Percentiles rank a stretch among this genome's conserved stretches.
These are phyloP conservation scores for Dasypus novemcinctus DNA, from an alignment of 2,113 vertebrate species.

Conservation along the genomic window DNA sequence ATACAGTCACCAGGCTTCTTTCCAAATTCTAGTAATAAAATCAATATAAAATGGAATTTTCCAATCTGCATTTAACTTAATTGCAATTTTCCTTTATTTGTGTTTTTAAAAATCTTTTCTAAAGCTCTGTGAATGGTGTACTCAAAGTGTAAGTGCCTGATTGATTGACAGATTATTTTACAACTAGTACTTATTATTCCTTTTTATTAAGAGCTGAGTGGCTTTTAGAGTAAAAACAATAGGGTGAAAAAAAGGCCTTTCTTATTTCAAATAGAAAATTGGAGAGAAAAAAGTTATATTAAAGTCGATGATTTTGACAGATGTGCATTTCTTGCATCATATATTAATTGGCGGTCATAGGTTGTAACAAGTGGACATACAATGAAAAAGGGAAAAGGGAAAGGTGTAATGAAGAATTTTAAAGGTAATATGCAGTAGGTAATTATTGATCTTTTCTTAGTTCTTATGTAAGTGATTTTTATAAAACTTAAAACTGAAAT, in stretches of 20 bases:
- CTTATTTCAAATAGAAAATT: constrained; percentile 85
- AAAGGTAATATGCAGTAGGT: constrained; percentile 49
- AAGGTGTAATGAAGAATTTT: constrained; percentile 68
- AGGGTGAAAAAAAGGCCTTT: constrained; percentile 82
- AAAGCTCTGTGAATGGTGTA: constrained; percentile 82
- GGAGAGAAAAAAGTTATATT: constrained; percentile 80
- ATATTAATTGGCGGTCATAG: constrained; percentile 70
- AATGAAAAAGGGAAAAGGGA: constrained; percentile 68
- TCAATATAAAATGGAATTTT: constrained; percentile 80
- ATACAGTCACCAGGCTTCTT: constrained; percentile 67
- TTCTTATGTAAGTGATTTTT: constrained; percentile 68
- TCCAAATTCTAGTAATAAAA: constrained; percentile 82
- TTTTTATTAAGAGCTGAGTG: constrained; percentile 85
- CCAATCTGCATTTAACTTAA: constrained; percentile 81
- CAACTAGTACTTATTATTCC: constrained; percentile 83
- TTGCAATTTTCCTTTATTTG: constrained; percentile 85
- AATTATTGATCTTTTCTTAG: constrained; percentile 71
- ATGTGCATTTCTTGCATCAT: constrained; percentile 70
- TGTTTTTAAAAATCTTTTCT: constrained; percentile 82
- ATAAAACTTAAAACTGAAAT: constrained; percentile 68
- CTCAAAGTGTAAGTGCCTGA: constrained; percentile 80
- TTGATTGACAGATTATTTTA: constrained; percentile 87
- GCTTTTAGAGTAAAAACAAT: constrained; percentile 88
- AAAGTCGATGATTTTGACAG: constrained; percentile 81
- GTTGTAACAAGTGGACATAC: constrained; percentile 66